Conservation (phyloP, 2,797 vertebrate genomes). For the Pipistrellus pipistrellus region DNA sequence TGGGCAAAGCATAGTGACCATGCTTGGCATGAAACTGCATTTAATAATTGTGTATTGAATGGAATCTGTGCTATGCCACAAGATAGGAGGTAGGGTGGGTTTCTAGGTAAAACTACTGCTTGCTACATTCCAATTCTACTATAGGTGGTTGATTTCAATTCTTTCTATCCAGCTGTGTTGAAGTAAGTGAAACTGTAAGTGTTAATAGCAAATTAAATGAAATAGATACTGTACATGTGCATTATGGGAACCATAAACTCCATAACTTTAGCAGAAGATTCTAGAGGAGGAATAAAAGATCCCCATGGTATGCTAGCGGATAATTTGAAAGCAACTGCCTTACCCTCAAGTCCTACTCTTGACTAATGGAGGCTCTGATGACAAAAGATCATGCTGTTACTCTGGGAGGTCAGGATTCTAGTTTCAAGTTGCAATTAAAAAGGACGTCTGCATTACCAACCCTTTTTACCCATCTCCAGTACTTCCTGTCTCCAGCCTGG, state of each 20-base stretch:
- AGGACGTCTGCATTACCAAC: conserved; percentile 46
- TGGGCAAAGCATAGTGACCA: not conserved
- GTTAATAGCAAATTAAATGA: conserved; percentile 82
- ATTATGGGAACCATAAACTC: conserved; percentile 81
- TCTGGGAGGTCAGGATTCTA: conserved; percentile 69
- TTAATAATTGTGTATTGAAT: conserved; percentile 46
- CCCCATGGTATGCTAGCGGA: conserved; percentile 45
- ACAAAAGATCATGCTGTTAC: conserved; percentile 68
- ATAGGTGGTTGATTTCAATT: conserved; percentile 73
- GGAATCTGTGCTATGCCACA: conserved; percentile 46
- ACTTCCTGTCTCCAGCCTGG: not conserved
- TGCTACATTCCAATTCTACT: conserved; percentile 69
- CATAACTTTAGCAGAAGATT: conserved; percentile 75
- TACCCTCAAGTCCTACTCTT: conserved; percentile 67
- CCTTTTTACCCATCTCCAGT: not conserved
- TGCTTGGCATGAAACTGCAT: not conserved
- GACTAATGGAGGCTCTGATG: conserved; percentile 77
- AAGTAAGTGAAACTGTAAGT: conserved; percentile 79
- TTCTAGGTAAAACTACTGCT: conserved; percentile 73
- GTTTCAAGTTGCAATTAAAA: conserved; percentile 71
- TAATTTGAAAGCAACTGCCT: conserved; percentile 75
- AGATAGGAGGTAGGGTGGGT: conserved; percentile 9
- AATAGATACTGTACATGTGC: conserved; percentile 82
- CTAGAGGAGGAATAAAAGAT: conserved; percentile 71
- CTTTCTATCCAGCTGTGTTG: conserved; percentile 81